These are phyloP conservation scores for Entomobrya proxima DNA, from an alignment of 2,888 invertebrate species.

Conservation along the genomic window DNA sequence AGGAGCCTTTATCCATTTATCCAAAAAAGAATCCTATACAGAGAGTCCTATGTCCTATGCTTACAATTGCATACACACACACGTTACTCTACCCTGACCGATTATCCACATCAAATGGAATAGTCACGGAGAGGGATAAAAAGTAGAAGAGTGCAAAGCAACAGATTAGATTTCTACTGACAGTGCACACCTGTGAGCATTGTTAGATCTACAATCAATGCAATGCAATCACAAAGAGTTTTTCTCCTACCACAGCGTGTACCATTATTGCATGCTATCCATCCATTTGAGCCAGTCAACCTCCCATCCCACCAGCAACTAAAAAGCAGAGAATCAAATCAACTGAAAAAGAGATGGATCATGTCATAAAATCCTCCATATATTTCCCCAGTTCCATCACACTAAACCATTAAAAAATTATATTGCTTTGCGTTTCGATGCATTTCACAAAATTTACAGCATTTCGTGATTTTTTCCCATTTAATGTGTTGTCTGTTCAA, in stretches of 20 bases:
- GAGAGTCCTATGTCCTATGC: background rate
- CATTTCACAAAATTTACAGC: slow-evolving; percentile 31
- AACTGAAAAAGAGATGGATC: slow-evolving; percentile 45
- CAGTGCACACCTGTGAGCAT: slow-evolving; percentile 50
- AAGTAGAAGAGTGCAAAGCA: slow-evolving; percentile 9
- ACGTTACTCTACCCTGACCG: slow-evolving; percentile 24
- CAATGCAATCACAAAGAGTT: too few species aligned
- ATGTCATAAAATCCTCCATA: slow-evolving; percentile 3
- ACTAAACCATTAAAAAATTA: background rate
- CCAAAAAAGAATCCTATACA: slow-evolving; percentile 2
- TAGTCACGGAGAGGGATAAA: slow-evolving; percentile 22
- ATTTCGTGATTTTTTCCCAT: slow-evolving; percentile 10
- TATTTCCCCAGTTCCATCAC: background rate
- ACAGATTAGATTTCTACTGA: slow-evolving; percentile 35
- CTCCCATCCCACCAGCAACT: too few species aligned
- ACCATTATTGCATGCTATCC: background rate
- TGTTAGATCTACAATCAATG: background rate
- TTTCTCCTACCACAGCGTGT: background rate
- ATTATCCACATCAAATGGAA: slow-evolving; percentile 37
- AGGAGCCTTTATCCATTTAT: background rate
- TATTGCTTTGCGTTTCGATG: slow-evolving; percentile 16
- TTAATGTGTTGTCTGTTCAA: background rate
- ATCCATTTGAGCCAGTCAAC: too few species aligned
- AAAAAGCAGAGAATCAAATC: slow-evolving; percentile 21
- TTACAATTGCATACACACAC: background rate